Evolutionary conservation across 2,113 vertebrate species (phyloP).

Genomic region (Trichomycterus rosablanca): DNA sequence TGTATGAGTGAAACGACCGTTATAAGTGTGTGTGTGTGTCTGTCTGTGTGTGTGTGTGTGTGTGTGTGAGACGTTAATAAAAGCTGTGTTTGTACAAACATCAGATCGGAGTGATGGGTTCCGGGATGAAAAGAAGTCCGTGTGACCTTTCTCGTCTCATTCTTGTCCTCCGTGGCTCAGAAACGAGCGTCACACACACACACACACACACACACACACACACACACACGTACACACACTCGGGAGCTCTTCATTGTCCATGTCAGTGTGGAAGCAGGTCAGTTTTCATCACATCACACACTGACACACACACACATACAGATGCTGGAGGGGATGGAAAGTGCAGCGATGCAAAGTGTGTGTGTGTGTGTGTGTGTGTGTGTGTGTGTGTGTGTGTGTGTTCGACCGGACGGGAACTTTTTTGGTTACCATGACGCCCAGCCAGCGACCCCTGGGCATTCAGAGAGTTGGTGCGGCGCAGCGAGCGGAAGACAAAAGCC

Average conservation of each 20-base stretch:
- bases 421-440: conserved; percentile 44
- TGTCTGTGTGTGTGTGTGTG: too few species aligned
- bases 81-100: too few species aligned
- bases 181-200: background rate
- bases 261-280: conserved; percentile 27
- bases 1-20: too few species aligned
- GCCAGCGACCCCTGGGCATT: conserved; percentile 42
- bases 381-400: conserved; percentile 22
- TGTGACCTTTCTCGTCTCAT: conserved; percentile 14
- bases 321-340: too few species aligned
- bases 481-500: conserved; percentile 15
- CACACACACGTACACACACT: conserved; percentile 12
- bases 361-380: conserved; percentile 8
- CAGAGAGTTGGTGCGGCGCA: conserved; percentile 28
- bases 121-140: background rate
- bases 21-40: too few species aligned
- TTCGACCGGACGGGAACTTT: conserved; percentile 39
- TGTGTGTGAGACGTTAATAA: too few species aligned
- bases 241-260: background rate
- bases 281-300: conserved; percentile 6
- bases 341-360: background rate
- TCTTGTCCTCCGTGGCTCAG: conserved; percentile 14
- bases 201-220: conserved; percentile 22
- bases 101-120: too few species aligned
- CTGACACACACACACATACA: too few species aligned